Evolutionary conservation across 2,888 invertebrate genomes (phyloP).

Genomic region (Horisme vitalbata): DNA sequence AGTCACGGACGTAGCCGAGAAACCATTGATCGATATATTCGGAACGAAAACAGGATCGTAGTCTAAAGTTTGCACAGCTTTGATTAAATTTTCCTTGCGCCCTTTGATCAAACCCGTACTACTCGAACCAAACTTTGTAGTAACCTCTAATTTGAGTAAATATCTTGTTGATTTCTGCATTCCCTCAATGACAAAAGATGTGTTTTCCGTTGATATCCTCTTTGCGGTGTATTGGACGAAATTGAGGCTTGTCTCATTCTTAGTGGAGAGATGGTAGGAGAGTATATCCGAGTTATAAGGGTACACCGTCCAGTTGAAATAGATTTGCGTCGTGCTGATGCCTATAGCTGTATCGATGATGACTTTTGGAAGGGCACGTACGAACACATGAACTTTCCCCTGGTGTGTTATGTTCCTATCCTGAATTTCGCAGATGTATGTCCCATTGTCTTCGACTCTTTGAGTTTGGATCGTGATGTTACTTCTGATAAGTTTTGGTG

Average conservation of each 20-base stretch:
- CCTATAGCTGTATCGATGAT: constrained; percentile 88
- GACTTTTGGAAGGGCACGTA: constrained; percentile 88
- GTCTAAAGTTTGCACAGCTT: constrained; percentile 83
- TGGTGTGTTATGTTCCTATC: constrained; percentile 62
- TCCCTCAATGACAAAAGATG: constrained; percentile 86
- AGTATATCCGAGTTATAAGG: constrained; percentile 88
- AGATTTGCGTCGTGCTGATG: constrained; percentile 89
- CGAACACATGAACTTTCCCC: constrained; percentile 78
- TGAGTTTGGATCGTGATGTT: constrained; percentile 72
- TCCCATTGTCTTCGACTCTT: constrained; percentile 88
- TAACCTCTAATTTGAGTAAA: constrained; percentile 85
- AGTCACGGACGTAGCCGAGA: constrained; percentile 88
- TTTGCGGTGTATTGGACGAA: neutral
- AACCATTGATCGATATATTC: constrained; percentile 88
- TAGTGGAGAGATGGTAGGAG: constrained; percentile 81
- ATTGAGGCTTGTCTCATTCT: constrained; percentile 24
- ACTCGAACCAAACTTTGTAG: constrained; percentile 85
- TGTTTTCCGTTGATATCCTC: constrained; percentile 84
- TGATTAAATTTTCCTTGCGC: constrained; percentile 56
- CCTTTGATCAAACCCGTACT: too few species aligned
- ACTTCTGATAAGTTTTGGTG: constrained; percentile 83
- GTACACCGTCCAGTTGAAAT: constrained; percentile 91
- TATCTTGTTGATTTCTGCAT: constrained; percentile 86
- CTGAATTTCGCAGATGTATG: constrained; percentile 61
- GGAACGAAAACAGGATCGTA: constrained; percentile 91